Conservation (phyloP, 1,140 invertebrate species). For the Lutraria rhynchaena region DNA sequence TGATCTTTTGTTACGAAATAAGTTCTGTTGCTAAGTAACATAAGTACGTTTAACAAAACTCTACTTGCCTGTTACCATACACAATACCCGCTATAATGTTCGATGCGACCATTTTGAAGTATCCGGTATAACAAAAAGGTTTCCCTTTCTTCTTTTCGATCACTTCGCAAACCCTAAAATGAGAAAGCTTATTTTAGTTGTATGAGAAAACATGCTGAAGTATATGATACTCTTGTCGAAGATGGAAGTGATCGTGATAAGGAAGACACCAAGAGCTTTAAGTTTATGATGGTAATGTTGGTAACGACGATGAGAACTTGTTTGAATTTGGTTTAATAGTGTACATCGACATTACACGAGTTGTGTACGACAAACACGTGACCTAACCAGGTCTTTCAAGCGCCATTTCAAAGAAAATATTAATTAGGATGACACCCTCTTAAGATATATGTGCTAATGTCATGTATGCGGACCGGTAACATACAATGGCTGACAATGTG, state of each 20-base stretch:
- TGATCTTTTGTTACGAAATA: too few relatives aligned
- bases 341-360: not conserved
- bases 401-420: too few relatives aligned
- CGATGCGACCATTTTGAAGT: conserved; percentile 48
- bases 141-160: conserved; percentile 16
- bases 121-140: not conserved
- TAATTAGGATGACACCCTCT: too few relatives aligned
- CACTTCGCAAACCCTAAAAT: conserved; percentile 31
- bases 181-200: not conserved
- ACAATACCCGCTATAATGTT: conserved; percentile 95
- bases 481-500: too few relatives aligned
- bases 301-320: too few relatives aligned
- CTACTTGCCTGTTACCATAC: conserved; percentile 85
- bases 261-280: not conserved
- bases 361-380: not conserved
- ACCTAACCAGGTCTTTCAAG: too few relatives aligned
- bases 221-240: not conserved
- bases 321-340: not conserved
- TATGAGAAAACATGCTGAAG: not conserved
- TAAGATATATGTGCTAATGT: too few relatives aligned
- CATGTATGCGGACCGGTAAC: too few relatives aligned
- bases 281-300: not conserved
- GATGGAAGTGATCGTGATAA: not conserved
- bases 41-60: too few relatives aligned
- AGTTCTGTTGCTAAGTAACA: too few relatives aligned